Conservation (phyloP, 2,113 vertebrate genomes). For the Scytalopus superciliaris region DNA sequence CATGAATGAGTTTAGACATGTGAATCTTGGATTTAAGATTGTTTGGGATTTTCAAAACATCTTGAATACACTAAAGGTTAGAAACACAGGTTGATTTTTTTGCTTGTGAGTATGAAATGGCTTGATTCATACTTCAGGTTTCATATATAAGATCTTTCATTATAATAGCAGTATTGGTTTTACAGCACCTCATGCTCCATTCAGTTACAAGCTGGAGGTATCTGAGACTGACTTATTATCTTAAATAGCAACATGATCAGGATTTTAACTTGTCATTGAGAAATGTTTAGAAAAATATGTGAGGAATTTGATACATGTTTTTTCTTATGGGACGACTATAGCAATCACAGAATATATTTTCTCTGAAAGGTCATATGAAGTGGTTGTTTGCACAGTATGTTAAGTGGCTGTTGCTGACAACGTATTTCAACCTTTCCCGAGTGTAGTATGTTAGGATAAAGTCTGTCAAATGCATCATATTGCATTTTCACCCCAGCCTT, state of each 20-base stretch:
- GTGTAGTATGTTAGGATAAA: not conserved
- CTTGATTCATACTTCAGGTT: not conserved
- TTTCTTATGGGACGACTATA: not conserved
- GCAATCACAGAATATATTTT: not conserved
- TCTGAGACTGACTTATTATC: not conserved
- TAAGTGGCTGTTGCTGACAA: not conserved
- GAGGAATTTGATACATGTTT: not conserved
- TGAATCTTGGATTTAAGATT: not conserved
- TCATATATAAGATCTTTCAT: not conserved
- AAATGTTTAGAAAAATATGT: not conserved
- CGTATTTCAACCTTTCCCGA: not conserved
- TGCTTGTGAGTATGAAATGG: not conserved
- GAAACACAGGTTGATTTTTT: not conserved
- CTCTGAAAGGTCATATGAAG: not conserved
- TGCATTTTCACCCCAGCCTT: slow-evolving; percentile 1
- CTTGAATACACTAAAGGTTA: not conserved
- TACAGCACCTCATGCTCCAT: not conserved
- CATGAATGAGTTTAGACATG: not conserved
- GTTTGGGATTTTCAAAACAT: not conserved
- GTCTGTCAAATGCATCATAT: not conserved
- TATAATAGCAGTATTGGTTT: not conserved
- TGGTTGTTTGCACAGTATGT: not conserved
- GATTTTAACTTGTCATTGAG: not conserved
- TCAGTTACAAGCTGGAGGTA: not conserved
- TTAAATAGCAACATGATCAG: not conserved